Evolutionary conservation across 2,797 vertebrate genomes (phyloP), one percentile per base, ranked within the genome.

Genomic region (Sciaenops ocellatus): DNA sequence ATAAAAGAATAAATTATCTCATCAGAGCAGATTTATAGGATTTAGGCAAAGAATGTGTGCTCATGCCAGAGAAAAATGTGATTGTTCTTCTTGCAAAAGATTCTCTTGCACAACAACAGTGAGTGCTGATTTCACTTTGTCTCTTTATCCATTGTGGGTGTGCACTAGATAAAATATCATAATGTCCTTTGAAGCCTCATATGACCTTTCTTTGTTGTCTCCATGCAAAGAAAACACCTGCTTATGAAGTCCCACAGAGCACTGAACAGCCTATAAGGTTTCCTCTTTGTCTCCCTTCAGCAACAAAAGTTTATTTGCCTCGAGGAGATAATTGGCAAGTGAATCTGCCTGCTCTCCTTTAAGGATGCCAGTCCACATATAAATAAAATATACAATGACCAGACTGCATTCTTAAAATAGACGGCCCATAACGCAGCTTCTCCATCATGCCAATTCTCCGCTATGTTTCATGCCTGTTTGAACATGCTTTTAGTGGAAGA

Each of bases 371-470:
- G 80, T 83, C 42, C n/a, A 0, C 18, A 26, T 68, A 92, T 92
- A 44, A 92, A 93, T 90, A 88, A 94, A 92, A 91, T 82, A 93
- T 85, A 83, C 73, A 80, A 78, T 87, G 83, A 89, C 89, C 89
- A 79, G 55, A 69, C 79, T 80, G 80, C 61, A 18, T 83, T 85
- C 88, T 79, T 83, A 81, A 86, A 92, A 87, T 87, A 92, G 87
- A 87, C 57, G 0, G 87, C 71, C 28, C 59, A 81, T 61, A 68
- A 67, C 72, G 55, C 64, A 44, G 59, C 13, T 46, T 70, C 62
- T 72, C 5, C 34, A 5, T 85, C 76, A 46, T 66, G 68, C 69
- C 71, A 85, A 52, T 38, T 64, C 64, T 13, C 54, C 38, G 47
- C 48, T 65, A 18, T 69, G 72, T 76, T 89, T 80, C 72, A 71